Evolutionary conservation across 1,140 invertebrate species (phyloP).

Genomic region (Steinernema feltiae): DNA sequence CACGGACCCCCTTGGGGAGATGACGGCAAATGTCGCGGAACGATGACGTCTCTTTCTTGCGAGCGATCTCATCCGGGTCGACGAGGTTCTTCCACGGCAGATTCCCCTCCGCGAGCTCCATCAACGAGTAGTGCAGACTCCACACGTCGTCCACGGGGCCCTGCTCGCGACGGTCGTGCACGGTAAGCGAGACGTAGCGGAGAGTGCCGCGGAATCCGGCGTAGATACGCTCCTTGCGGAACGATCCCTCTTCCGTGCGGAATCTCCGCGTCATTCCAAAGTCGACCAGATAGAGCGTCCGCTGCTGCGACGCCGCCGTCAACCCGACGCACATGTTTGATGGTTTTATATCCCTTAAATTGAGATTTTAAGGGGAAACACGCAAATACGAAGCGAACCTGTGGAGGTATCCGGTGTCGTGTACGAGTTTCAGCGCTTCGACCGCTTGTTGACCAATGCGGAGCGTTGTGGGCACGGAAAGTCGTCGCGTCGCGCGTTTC

Average conservation of each 20-base stretch:
- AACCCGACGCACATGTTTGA: slow-evolving; percentile 37
- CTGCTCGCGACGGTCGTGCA: slow-evolving; percentile 81
- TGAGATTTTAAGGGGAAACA: not conserved
- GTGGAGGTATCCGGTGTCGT: slow-evolving; percentile 35
- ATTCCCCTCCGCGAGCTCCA: not conserved
- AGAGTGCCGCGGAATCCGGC: slow-evolving; percentile 74
- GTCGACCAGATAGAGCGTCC: slow-evolving; percentile 29
- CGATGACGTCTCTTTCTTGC: not conserved
- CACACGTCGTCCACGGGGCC: slow-evolving; percentile 5
- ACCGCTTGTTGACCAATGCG: slow-evolving; percentile 29
- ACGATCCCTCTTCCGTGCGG: slow-evolving; percentile 10
- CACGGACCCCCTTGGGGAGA: not conserved
- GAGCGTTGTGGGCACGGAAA: slow-evolving; percentile 14
- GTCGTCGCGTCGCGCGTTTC: slow-evolving; percentile 16
- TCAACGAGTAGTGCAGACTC: not conserved
- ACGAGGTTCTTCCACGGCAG: not conserved
- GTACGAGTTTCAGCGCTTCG: slow-evolving; percentile 24
- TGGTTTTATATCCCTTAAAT: slow-evolving; percentile 35
- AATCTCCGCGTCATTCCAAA: slow-evolving; percentile 39
- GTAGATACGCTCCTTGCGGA: slow-evolving; percentile 28
- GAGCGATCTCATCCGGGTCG: not conserved
- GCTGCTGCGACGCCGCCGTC: not conserved
- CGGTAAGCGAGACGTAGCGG: slow-evolving; percentile 93
- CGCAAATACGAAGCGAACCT: slow-evolving; percentile 13
- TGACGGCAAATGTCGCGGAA: not conserved